Base-by-base conservation (phyloP, 2,888 invertebrate genomes). In the Cabera pusaria region DNA sequence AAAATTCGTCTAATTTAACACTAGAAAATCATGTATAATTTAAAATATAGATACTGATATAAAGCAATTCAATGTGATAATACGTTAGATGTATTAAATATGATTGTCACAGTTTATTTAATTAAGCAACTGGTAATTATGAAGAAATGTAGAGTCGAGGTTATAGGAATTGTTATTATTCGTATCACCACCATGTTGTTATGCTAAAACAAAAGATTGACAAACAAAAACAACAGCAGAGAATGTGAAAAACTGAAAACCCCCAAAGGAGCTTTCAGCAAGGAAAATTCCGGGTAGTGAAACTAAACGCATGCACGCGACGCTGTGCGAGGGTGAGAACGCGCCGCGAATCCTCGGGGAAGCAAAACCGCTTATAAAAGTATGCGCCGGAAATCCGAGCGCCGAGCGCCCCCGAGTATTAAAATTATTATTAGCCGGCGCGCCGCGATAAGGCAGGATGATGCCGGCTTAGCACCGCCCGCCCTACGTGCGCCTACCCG, bases 361-460 rank as follows among this genome's bases (percentile, higher is more conserved):
- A 59, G 65, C 63, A 57, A 63, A 73, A 71, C 69, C 73, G 75
- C 73, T 75, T 79, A 73, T 73, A 75, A 71, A 80, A 79, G 72
- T 76, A 77, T 79, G 72, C 75, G 67, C 55, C 49, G 62, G 61
- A 67, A 75, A 72, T 73, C 72, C 65, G 60, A 59, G 56, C 47
- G 49, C 44, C 54, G 58, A 61, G 62, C 55, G 56, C 62, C 60
- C 61, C 55, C 53, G 62, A 60, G 80, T 83, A 87, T 86, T 85
- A 87, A 88, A 87, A 88, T 88, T 82, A 85, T 87, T 86, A 88
- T 87, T 75, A 87, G 82, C 80, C 78, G 69, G 70, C 63, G 63
- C 63, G 63, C 44, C 52, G 66, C 76, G 76, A 77, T 80, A 81
- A 80, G 74, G 79, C 71, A 73, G 80, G 81, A 80, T 80, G 77